These are phyloP conservation scores for Ceratothoa steindachneri DNA, from an alignment of 2,888 invertebrate genomes.

Conservation along the genomic window DNA sequence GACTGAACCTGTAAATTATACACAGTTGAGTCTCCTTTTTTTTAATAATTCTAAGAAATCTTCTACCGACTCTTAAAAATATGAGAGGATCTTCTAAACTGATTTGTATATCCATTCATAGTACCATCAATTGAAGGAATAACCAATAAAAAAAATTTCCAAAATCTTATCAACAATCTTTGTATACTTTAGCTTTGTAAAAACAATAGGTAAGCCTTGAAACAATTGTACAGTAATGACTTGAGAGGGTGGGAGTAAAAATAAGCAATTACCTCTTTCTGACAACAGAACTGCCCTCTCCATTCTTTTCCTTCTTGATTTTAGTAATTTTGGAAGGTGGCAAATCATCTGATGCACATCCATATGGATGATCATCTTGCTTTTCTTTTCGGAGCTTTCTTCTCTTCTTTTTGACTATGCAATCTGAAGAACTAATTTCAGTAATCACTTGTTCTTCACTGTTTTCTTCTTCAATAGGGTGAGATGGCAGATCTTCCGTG, in stretches of 20 bases:
- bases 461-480: neutral
- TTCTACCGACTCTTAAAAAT: neutral
- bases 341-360: neutral
- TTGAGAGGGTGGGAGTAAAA: too few relatives aligned
- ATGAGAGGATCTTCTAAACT: too few relatives aligned
- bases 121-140: too few relatives aligned
- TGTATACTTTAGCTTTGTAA: too few relatives aligned
- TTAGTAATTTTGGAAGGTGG: neutral
- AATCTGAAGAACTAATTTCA: constrained; percentile 2
- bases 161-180: too few relatives aligned
- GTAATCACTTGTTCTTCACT: constrained; percentile 3
- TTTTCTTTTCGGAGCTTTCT: neutral
- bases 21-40: too few relatives aligned
- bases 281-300: neutral
- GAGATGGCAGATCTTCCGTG: neutral
- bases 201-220: too few relatives aligned
- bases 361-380: neutral
- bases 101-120: too few relatives aligned
- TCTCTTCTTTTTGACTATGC: neutral
- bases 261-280: neutral
- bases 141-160: too few relatives aligned
- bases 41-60: neutral
- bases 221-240: too few relatives aligned
- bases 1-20: constrained; percentile 2
- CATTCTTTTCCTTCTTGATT: neutral